A percentile compares a stretch with the other conserved stretches of the same genome.
These are phyloP conservation scores for Epistrophe eligans DNA, from an alignment of 2,888 invertebrate species.

Conservation along the genomic window DNA sequence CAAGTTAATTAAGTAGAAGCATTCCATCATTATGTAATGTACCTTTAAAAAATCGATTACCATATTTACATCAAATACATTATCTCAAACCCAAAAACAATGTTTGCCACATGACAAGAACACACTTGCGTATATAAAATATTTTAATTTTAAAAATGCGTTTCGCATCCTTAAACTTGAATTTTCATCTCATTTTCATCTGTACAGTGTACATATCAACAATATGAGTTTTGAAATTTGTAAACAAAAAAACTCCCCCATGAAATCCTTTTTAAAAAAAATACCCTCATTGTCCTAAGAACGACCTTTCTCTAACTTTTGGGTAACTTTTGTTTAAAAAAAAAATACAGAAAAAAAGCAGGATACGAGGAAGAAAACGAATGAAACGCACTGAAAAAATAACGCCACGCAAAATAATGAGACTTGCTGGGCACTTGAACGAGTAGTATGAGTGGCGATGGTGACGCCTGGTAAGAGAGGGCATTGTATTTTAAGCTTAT, in stretches of 20 bases:
- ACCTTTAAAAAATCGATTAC: neutral
- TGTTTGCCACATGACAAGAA: constrained; percentile 24
- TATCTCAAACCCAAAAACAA: neutral
- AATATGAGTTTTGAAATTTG: constrained; percentile 16
- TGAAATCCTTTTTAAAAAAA: constrained; percentile 59
- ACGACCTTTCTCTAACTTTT: constrained; percentile 59
- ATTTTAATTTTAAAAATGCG: constrained; percentile 63
- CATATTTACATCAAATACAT: neutral
- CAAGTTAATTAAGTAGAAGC: neutral
- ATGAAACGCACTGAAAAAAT: constrained; percentile 41
- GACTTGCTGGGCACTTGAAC: constrained; percentile 49
- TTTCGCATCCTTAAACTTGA: constrained; percentile 46
- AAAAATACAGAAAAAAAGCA: constrained; percentile 6
- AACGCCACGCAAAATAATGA: constrained; percentile 43
- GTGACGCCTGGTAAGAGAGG: constrained; percentile 37
- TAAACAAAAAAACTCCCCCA: constrained; percentile 49
- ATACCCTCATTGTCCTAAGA: constrained; percentile 62
- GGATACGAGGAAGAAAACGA: constrained; percentile 5
- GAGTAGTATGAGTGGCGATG: constrained; percentile 34
- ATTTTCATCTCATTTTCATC: constrained; percentile 31
- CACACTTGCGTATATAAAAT: constrained; percentile 43
- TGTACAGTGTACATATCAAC: neutral
- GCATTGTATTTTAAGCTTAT: constrained; percentile 44
- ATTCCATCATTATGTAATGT: neutral
- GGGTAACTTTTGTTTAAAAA: constrained; percentile 24